phyloP scores from a whole-genome alignment of 2,797 vertebrate species.

The Tapirus indicus region DNA sequence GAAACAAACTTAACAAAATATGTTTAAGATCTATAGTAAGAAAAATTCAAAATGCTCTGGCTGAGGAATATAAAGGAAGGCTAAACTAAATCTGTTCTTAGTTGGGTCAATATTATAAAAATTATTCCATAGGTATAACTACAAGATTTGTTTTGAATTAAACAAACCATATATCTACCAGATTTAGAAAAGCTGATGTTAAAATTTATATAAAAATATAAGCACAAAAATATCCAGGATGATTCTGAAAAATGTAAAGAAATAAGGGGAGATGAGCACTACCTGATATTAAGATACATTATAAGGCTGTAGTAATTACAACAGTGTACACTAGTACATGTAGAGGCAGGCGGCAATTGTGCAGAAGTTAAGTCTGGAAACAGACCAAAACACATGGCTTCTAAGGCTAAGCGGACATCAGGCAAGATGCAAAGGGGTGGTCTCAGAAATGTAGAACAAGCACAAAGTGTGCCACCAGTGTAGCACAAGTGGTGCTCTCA shows the following conservation, averaged over 20 bases:
- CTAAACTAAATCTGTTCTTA: neutral
- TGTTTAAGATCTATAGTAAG: neutral
- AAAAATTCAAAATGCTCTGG: constrained; percentile 14
- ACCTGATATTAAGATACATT: neutral
- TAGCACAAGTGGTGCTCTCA: neutral
- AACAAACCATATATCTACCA: neutral
- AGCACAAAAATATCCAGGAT: neutral
- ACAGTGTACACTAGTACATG: neutral
- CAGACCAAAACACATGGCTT: neutral
- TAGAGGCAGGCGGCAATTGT: neutral
- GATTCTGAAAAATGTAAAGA: neutral
- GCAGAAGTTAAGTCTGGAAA: neutral
- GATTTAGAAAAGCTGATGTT: neutral
- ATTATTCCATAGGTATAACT: neutral
- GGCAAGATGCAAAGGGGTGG: neutral
- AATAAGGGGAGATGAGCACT: neutral
- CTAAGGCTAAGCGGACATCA: neutral
- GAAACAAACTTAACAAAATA: neutral
- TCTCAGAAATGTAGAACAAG: neutral
- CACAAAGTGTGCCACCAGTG: neutral
- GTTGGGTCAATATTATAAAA: neutral
- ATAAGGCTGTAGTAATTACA: neutral
- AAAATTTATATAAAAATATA: neutral
- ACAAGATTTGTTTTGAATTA: neutral
- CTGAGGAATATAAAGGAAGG: neutral